phyloP scores from a whole-genome alignment of 2,888 invertebrate species.

The Nomada hirtipes region DNA sequence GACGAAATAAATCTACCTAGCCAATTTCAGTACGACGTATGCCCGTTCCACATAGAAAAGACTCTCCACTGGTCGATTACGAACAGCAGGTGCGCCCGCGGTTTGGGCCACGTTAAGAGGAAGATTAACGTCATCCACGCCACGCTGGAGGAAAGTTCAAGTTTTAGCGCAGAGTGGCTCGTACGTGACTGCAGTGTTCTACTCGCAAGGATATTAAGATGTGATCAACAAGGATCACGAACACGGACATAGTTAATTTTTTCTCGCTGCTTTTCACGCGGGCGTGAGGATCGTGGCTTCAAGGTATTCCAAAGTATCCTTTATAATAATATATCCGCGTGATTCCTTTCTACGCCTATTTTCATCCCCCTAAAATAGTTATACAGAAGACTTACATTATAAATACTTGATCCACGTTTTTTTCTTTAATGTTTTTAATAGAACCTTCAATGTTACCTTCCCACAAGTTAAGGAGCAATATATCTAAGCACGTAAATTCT shows the following conservation, averaged over 20 bases:
- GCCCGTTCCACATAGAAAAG: slow-evolving; percentile 23
- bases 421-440: no score
- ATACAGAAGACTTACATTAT: no score
- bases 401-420: no score
- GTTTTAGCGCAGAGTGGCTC: slow-evolving; percentile 59
- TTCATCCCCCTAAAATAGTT: no score
- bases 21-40: slow-evolving; percentile 4
- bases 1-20: slow-evolving; percentile 23
- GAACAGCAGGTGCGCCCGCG: slow-evolving; percentile 58
- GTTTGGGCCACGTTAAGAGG: slow-evolving; percentile 55
- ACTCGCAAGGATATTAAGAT: slow-evolving; percentile 59
- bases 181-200: slow-evolving; percentile 53
- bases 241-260: slow-evolving; percentile 26
- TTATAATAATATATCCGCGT: no score
- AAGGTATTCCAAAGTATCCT: neutral
- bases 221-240: slow-evolving; percentile 59
- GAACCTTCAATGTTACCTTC: no score
- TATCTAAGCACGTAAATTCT: no score
- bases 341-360: no score
- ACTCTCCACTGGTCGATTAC: slow-evolving; percentile 40
- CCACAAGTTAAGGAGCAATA: no score
- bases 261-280: neutral
- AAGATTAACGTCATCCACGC: slow-evolving; percentile 66
- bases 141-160: slow-evolving; percentile 52
- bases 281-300: neutral